Evolutionary conservation across 1,140 invertebrate genomes (phyloP).

Genomic region (Varroa destructor): DNA sequence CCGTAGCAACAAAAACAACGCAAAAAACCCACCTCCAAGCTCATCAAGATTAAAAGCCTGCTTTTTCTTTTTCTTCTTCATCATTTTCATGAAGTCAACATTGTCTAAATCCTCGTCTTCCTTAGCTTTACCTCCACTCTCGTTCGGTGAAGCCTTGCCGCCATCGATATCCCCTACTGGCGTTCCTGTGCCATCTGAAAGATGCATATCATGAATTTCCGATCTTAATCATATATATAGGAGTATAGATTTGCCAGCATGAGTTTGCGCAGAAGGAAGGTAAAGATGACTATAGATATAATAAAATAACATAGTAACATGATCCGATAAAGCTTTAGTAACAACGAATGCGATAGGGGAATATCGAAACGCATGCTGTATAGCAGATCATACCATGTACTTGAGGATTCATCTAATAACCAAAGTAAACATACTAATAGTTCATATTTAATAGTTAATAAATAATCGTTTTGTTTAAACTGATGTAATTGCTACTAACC

Average conservation of each 20-base stretch:
- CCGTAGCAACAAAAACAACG: background rate
- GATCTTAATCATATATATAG: background rate
- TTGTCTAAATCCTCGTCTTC: slow-evolving; percentile 20
- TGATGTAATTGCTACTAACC: too few relatives aligned
- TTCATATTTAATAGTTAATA: too few relatives aligned
- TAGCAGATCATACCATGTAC: too few relatives aligned
- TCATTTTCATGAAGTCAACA: slow-evolving; percentile 28
- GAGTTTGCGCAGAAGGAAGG: background rate
- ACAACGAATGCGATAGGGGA: too few relatives aligned
- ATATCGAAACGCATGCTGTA: too few relatives aligned
- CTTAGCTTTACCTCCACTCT: slow-evolving; percentile 33
- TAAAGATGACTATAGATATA: too few relatives aligned
- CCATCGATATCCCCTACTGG: slow-evolving; percentile 41
- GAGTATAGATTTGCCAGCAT: background rate
- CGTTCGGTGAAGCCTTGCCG: slow-evolving; percentile 30
- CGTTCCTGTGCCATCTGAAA: slow-evolving; percentile 6
- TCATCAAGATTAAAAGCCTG: slow-evolving; percentile 30
- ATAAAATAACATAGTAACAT: too few relatives aligned
- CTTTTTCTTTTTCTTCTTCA: slow-evolving; percentile 30
- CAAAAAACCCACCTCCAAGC: slow-evolving; percentile 20
- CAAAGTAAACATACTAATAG: too few relatives aligned
- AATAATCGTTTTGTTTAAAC: too few relatives aligned
- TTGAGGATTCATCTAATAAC: too few relatives aligned
- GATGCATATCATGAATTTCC: background rate
- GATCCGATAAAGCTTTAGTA: too few relatives aligned